Percentiles rank a stretch among this genome's conserved stretches.
phyloP scores from a whole-genome alignment of 2,797 vertebrate genomes.

The Odontamblyopus lacepedii region DNA sequence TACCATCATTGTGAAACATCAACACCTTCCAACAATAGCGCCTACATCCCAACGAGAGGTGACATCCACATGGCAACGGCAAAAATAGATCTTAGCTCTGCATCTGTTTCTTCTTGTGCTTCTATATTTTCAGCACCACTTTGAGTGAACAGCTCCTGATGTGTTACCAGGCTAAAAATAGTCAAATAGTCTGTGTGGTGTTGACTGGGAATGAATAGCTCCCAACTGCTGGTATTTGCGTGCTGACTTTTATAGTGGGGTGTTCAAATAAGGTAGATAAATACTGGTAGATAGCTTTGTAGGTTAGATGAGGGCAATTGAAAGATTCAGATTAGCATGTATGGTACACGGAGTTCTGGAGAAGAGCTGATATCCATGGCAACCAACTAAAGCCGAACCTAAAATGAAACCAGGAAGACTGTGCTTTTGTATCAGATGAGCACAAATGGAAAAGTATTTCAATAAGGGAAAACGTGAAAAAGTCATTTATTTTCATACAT shows the following conservation, averaged over 20 bases:
- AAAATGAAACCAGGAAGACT: neutral
- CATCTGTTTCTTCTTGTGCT: slow-evolving; percentile 20
- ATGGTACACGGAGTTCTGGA: neutral
- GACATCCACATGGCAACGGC: slow-evolving; percentile 42
- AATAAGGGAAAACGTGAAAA: no score
- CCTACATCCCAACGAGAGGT: slow-evolving; percentile 41
- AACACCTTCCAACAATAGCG: slow-evolving; percentile 23
- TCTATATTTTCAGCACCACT: slow-evolving; percentile 44
- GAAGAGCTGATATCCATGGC: neutral
- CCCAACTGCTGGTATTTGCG: slow-evolving; percentile 34
- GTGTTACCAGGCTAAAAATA: slow-evolving; percentile 63
- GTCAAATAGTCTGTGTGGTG: slow-evolving; percentile 35
- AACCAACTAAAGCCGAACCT: neutral
- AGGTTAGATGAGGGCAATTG: slow-evolving; percentile 16
- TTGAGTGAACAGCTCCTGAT: slow-evolving; percentile 43
- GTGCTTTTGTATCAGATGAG: neutral
- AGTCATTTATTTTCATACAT: no score
- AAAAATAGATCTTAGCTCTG: slow-evolving; percentile 67
- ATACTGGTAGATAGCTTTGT: slow-evolving; percentile 6
- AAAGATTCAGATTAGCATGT: neutral
- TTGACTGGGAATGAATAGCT: slow-evolving; percentile 38
- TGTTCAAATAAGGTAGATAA: slow-evolving; percentile 1
- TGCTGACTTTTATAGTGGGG: slow-evolving; percentile 22
- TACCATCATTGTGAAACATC: neutral
- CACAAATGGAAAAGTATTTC: no score